Evolutionary conservation across 2,797 vertebrate genomes (phyloP).

Genomic region (Melanotaenia parkinsoni): DNA sequence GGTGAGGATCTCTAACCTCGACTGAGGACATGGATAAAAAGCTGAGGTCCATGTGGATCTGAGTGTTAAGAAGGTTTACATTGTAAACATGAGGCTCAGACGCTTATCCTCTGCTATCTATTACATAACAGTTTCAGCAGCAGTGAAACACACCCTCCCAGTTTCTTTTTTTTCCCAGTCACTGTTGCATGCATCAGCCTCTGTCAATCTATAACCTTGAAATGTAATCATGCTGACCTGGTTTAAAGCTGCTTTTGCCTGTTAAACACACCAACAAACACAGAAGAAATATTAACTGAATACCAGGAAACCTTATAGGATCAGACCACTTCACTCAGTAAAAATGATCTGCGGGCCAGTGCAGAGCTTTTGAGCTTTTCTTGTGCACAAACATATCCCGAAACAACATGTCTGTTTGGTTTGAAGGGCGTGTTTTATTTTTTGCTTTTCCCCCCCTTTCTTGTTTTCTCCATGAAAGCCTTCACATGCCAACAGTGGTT

Average conservation of each 20-base stretch:
- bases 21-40: slow-evolving; percentile 43
- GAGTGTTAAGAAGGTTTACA: slow-evolving; percentile 23
- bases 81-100: background rate
- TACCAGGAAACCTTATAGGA: background rate
- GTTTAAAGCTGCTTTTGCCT: background rate
- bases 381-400: background rate
- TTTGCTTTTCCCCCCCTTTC: no score
- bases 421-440: no score
- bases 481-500: background rate
- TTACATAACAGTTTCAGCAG: slow-evolving; percentile 12
- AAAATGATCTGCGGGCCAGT: background rate
- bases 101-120: slow-evolving; percentile 16
- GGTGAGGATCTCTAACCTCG: slow-evolving; percentile 42
- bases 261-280: slow-evolving; percentile 18
- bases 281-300: background rate
- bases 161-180: background rate
- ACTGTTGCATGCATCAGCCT: background rate
- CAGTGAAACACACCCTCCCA: background rate
- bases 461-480: background rate
- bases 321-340: background rate
- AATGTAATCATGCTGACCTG: background rate
- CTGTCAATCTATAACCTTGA: slow-evolving; percentile 2
- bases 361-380: background rate
- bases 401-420: background rate
- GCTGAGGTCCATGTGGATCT: slow-evolving; percentile 3